Evolutionary conservation across 2,888 invertebrate species (phyloP), one percentile per base, ranked within the genome.

Genomic region (Dinocampus coccinellae): DNA sequence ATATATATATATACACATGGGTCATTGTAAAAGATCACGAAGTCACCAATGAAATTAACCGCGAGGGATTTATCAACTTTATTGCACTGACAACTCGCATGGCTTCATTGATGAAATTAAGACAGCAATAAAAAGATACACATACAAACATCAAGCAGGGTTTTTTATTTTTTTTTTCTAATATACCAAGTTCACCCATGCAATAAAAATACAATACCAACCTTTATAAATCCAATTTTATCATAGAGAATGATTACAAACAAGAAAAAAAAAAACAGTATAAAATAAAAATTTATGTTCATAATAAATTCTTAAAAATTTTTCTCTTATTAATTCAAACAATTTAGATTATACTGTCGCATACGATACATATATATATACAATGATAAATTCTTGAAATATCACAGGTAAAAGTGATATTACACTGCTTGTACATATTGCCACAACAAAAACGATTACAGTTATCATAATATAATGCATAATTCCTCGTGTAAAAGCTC

Each of bases 401-500:
- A 63, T 69, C 69, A n/a, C n/a, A 33, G 11, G 11, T 62, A 9
- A 7, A 53, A 69, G 26, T 68, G 61, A 33, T 24, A 53, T 16
- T 24, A 34, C 16, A 47, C n/a, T n/a, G 47, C 16, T n/a, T n/a
- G 47, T 47, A 36, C n/a, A n/a, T 36, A 47, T n/a, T 47, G 9
- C 61, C 72, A 72, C 65, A 58, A 60, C 76, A 68, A 70, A 74
- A 76, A 72, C 77, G 76, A 79, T 71, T 71, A 73, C 71, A 69
- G 75, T 72, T 80, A 81, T 81, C 78, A 73, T 73, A 68, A 68
- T 79, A 76, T 77, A n/a, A n/a, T 77, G 78, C 75, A 77, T 80
- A 79, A 79, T 80, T 79, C n/a, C 76, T 75, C 74, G 75, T 77
- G 77, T 78, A 79, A 79, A 80, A 79, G 77, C 78, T 77, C 77